Conservation (phyloP, 2,797 vertebrate genomes). For the Arnoldichthys spilopterus region DNA sequence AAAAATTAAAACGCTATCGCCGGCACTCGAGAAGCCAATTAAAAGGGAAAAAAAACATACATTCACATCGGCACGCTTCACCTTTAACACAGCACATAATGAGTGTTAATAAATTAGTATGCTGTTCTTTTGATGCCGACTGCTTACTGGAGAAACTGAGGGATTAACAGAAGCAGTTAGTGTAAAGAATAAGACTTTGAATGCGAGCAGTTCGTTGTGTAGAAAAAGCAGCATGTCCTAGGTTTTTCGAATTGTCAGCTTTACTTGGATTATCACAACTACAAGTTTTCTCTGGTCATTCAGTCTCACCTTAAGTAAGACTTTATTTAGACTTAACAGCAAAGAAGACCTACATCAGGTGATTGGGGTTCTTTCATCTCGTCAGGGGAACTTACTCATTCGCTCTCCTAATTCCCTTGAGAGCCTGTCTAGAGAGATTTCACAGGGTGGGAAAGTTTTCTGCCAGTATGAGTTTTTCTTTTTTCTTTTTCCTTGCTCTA, state of each 20-base stretch:
- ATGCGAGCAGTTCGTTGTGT: no score
- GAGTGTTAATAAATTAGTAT: no score
- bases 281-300: background rate
- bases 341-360: background rate
- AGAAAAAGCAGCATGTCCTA: no score
- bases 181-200: no score
- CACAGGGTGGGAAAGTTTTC: conserved; percentile 60
- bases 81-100: no score
- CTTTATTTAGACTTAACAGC: background rate
- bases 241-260: no score
- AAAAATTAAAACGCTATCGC: background rate
- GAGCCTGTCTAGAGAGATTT: conserved; percentile 23
- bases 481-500: conserved; percentile 49
- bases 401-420: conserved; percentile 25
- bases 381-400: conserved; percentile 10
- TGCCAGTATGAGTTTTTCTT: conserved; percentile 30
- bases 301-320: background rate
- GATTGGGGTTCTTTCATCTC: background rate
- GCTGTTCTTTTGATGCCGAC: no score
- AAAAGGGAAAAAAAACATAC: background rate
- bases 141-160: no score
- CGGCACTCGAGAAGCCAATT: background rate
- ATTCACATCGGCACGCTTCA: no score
- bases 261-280: no score
- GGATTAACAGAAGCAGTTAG: no score